These are phyloP conservation scores for Ciconia maguari DNA, from an alignment of 2,113 vertebrate species.

Conservation along the genomic window DNA sequence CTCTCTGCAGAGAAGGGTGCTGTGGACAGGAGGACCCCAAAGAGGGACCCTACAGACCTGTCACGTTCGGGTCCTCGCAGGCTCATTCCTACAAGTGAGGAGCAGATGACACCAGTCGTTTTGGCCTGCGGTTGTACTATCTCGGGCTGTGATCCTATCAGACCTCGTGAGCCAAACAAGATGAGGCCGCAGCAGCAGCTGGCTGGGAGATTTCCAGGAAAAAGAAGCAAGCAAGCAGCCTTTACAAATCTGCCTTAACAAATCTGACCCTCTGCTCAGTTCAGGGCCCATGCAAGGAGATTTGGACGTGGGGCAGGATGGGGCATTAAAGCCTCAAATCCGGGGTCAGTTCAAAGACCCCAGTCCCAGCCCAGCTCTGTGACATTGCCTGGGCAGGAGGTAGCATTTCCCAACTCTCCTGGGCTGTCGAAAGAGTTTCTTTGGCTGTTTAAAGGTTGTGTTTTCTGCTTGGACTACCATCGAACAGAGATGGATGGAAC, in stretches of 20 bases:
- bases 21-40: not conserved
- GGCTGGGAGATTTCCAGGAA: constrained; percentile 56
- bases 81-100: not conserved
- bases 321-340: not conserved
- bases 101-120: not conserved
- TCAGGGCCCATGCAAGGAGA: not conserved
- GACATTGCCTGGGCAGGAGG: not conserved
- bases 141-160: constrained; percentile 12
- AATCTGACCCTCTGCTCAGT: not conserved
- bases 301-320: not conserved
- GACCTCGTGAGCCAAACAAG: constrained; percentile 13
- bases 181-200: constrained; percentile 32
- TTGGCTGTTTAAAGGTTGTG: not conserved
- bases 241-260: not conserved
- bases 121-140: not conserved
- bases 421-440: not conserved
- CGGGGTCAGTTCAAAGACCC: not conserved
- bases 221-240: not conserved
- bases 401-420: not conserved
- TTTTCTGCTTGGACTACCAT: not conserved
- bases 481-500: accelerated
- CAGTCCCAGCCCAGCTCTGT: not conserved
- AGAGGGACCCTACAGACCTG: not conserved
- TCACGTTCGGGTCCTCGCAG: accelerated
- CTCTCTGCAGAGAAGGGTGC: not conserved